Conservation (phyloP, 2,113 vertebrate genomes). For the Otocyon megalotis region DNA sequence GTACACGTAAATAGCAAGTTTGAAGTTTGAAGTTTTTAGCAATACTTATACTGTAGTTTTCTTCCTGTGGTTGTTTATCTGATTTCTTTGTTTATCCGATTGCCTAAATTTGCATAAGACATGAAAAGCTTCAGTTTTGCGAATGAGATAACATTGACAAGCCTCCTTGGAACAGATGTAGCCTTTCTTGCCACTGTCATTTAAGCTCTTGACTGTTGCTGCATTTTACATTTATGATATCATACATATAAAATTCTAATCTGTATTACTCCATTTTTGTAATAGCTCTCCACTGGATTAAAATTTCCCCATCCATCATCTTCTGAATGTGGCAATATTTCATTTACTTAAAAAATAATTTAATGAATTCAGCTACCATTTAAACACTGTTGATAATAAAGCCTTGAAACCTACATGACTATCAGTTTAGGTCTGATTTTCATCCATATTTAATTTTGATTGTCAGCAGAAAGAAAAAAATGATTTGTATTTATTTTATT, state of each 20-base stretch:
- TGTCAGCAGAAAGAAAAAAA: background rate
- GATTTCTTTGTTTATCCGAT: background rate
- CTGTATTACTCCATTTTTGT: background rate
- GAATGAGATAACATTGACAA: background rate
- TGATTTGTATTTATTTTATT: background rate
- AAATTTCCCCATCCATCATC: background rate
- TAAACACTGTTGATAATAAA: background rate
- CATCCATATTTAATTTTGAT: background rate
- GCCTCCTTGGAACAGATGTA: background rate
- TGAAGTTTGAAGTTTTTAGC: background rate
- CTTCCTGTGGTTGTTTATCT: background rate
- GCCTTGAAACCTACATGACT: background rate
- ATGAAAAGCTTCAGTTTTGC: background rate
- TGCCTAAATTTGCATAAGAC: background rate
- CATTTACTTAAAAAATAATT: background rate
- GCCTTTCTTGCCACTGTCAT: background rate
- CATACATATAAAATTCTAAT: background rate
- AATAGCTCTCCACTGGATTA: background rate
- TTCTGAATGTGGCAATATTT: background rate
- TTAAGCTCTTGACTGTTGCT: background rate
- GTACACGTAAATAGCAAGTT: background rate
- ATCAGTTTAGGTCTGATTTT: background rate
- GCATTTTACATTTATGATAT: background rate
- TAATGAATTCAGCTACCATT: background rate
- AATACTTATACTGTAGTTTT: background rate